Evolutionary conservation across 2,888 invertebrate genomes (phyloP).

Genomic region (Sisyra nigra): DNA sequence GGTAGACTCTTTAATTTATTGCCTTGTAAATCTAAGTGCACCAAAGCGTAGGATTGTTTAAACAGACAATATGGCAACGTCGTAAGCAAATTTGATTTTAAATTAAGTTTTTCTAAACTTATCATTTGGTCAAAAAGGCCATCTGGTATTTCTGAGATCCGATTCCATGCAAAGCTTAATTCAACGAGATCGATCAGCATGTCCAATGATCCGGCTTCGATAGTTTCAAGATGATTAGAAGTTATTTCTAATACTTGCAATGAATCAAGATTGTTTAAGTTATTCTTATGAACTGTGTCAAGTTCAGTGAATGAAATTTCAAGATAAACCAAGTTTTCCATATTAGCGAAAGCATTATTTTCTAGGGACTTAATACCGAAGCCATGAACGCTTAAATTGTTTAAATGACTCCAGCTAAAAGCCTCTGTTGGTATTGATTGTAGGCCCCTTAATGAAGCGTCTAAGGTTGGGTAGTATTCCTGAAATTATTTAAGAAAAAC

Average conservation of each 20-base stretch:
- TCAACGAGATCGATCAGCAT: background rate
- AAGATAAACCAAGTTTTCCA: background rate
- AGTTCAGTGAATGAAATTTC: background rate
- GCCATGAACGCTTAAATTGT: too few relatives aligned
- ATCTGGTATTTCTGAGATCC: background rate
- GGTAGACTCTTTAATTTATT: background rate
- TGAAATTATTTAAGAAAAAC: too few relatives aligned
- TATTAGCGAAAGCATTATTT: background rate
- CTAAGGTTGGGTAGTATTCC: too few relatives aligned
- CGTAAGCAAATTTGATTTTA: background rate
- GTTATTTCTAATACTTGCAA: background rate
- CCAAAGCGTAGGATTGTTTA: background rate
- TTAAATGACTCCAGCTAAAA: too few relatives aligned
- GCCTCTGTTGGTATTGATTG: too few relatives aligned
- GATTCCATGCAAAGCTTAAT: background rate
- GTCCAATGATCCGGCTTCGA: background rate
- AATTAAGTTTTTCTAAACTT: background rate
- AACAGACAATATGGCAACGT: background rate
- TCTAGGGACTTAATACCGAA: background rate
- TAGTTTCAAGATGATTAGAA: background rate
- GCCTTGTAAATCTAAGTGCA: background rate
- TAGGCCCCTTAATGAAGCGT: too few relatives aligned
- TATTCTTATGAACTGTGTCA: background rate
- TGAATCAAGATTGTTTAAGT: background rate
- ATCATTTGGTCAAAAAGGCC: background rate